Evolutionary conservation across 2,797 vertebrate species (phyloP).

Genomic region (Tokudaia muenninki): DNA sequence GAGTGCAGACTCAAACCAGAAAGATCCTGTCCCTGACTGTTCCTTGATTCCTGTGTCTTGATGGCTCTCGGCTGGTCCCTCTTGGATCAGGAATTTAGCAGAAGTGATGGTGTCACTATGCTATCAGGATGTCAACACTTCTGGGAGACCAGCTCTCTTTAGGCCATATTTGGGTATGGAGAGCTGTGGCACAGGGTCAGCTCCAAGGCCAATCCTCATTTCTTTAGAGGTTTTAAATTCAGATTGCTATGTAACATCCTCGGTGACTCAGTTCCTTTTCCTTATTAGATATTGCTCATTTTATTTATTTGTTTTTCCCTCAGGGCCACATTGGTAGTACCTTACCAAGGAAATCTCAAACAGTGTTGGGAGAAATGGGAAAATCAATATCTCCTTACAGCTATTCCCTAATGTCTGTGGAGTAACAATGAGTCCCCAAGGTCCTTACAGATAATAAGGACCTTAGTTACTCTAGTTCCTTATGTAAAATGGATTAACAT

Average conservation of each 20-base stretch:
- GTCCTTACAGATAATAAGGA: fast-evolving
- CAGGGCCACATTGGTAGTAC: not conserved
- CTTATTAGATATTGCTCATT: not conserved
- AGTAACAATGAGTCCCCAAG: not conserved
- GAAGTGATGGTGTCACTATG: too few relatives aligned
- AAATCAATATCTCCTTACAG: not conserved
- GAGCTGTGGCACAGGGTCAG: too few relatives aligned
- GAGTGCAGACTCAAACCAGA: too few relatives aligned
- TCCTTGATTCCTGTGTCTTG: too few relatives aligned
- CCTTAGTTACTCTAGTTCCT: too few relatives aligned
- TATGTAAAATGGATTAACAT: not conserved
- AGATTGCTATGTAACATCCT: not conserved
- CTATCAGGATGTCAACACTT: too few relatives aligned
- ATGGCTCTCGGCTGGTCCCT: too few relatives aligned
- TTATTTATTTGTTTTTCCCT: not conserved
- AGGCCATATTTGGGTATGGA: too few relatives aligned
- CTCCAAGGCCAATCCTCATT: not conserved
- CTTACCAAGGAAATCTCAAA: not conserved
- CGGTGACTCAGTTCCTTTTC: not conserved
- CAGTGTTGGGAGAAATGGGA: not conserved
- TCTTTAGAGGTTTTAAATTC: not conserved
- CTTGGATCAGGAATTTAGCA: too few relatives aligned
- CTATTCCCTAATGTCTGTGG: not conserved
- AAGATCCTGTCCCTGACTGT: too few relatives aligned
- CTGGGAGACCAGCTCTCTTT: too few relatives aligned